phyloP scores from a whole-genome alignment of 1,140 invertebrate species.

The Penaeus vannamei region DNA sequence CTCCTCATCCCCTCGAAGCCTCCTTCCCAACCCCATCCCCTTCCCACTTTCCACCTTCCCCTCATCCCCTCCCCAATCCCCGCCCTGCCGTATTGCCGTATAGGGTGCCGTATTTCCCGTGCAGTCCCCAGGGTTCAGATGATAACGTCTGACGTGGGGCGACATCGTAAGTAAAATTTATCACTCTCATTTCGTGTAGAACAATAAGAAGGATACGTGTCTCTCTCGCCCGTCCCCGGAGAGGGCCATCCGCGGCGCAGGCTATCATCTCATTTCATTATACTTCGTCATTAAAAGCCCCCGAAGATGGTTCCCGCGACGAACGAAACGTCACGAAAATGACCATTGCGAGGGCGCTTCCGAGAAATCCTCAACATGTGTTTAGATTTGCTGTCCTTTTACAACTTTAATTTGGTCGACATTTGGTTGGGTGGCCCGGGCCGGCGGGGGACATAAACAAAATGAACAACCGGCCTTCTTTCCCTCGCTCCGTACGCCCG shows the following conservation, averaged over 20 bases:
- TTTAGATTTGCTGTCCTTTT: constrained; percentile 44
- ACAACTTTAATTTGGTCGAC: constrained; percentile 38
- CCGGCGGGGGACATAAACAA: constrained; percentile 17
- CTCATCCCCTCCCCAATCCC: neutral
- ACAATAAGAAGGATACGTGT: constrained; percentile 41
- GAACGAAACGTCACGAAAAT: constrained; percentile 6
- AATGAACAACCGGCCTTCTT: constrained; percentile 6
- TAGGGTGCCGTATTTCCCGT: neutral
- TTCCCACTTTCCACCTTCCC: too few relatives aligned
- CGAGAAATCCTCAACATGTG: constrained; percentile 32
- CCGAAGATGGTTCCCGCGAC: neutral
- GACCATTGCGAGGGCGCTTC: neutral
- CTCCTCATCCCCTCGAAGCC: neutral
- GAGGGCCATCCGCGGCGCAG: neutral
- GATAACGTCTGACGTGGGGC: constrained; percentile 3
- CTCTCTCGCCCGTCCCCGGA: constrained; percentile 1
- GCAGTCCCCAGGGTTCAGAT: neutral
- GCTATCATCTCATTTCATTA: constrained; percentile 19
- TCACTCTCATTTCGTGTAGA: constrained; percentile 28
- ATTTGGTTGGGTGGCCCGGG: constrained; percentile 24
- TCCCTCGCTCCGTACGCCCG: neutral
- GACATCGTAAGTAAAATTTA: constrained; percentile 44
- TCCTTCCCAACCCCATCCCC: too few relatives aligned
- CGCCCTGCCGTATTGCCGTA: too few relatives aligned
- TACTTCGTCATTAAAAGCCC: constrained; percentile 9